Evolutionary conservation across 2,113 vertebrate species (phyloP).

Genomic region (Dipodomys stephensi): DNA sequence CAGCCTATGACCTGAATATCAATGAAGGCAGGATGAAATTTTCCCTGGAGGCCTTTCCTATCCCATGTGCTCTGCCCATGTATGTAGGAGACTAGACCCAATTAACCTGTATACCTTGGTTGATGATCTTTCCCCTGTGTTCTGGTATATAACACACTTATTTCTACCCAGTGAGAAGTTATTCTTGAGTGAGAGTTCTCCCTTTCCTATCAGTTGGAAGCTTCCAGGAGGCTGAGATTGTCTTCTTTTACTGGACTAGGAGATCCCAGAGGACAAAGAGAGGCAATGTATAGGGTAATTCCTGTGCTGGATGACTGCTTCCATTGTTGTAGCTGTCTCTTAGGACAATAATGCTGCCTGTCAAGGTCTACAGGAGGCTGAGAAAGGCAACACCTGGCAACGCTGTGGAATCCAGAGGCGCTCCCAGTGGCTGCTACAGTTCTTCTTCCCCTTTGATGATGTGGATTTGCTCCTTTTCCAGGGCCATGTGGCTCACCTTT

Average conservation of each 20-base stretch:
- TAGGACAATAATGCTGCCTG: neutral
- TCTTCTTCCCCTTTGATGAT: neutral
- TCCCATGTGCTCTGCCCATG: fast-evolving
- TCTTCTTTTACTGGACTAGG: neutral
- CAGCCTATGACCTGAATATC: neutral
- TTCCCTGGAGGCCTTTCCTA: neutral
- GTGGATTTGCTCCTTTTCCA: neutral
- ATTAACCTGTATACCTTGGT: neutral
- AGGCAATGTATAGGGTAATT: neutral
- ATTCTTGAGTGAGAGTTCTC: neutral
- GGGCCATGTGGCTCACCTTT: neutral
- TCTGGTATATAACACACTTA: neutral
- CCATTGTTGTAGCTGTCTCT: neutral
- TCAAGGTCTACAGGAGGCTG: neutral
- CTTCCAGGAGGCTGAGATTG: neutral
- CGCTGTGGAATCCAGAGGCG: neutral
- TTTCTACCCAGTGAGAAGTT: neutral
- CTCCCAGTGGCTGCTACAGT: neutral
- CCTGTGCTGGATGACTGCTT: neutral
- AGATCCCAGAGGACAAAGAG: neutral
- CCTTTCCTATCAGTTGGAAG: neutral
- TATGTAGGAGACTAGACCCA: neutral
- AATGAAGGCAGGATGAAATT: neutral
- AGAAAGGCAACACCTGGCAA: neutral
- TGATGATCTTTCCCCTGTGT: neutral